Evolutionary conservation across 2,888 invertebrate genomes (phyloP).

Genomic region (Ectemnius continuus): DNA sequence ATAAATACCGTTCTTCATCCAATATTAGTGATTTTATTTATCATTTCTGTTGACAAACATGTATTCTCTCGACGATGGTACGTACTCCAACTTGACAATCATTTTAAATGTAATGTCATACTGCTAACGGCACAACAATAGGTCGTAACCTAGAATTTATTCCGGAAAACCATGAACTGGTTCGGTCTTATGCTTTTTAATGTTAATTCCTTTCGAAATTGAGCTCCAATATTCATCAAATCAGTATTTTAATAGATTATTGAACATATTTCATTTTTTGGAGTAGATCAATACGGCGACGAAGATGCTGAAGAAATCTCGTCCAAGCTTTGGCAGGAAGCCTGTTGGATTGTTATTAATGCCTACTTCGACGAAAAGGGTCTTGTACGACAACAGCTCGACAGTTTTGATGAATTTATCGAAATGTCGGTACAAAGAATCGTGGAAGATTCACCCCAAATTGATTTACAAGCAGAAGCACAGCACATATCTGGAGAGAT

Average conservation of each 20-base stretch:
- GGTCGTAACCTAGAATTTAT: not conserved
- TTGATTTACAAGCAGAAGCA: conserved; percentile 98
- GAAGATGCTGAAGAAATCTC: conserved; percentile 97
- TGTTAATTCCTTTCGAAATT: not conserved
- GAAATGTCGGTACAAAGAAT: conserved; percentile 99
- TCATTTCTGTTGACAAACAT: conserved; percentile 17
- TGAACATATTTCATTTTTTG: not conserved
- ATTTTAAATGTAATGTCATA: not conserved
- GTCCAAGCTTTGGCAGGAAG: conserved; percentile 99
- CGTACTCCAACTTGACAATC: not conserved
- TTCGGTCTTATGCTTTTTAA: too few species aligned
- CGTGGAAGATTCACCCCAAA: conserved; percentile 99
- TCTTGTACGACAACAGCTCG: conserved; percentile 98
- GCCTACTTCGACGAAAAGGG: conserved; percentile 99
- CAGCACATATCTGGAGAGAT: conserved; percentile 97
- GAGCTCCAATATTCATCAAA: not conserved
- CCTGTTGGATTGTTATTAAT: conserved; percentile 99
- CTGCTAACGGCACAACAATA: not conserved
- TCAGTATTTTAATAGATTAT: not conserved
- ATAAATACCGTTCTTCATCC: too few species aligned
- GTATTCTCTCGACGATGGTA: conserved; percentile 49
- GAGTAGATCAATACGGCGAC: conserved; percentile 83
- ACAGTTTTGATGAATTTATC: conserved; percentile 99
- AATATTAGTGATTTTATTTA: too few species aligned
- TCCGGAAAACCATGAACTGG: too few species aligned